Evolutionary conservation across 2,888 invertebrate genomes (phyloP), one percentile per base, ranked within the genome.

Genomic region (Stenodera caucasica): DNA sequence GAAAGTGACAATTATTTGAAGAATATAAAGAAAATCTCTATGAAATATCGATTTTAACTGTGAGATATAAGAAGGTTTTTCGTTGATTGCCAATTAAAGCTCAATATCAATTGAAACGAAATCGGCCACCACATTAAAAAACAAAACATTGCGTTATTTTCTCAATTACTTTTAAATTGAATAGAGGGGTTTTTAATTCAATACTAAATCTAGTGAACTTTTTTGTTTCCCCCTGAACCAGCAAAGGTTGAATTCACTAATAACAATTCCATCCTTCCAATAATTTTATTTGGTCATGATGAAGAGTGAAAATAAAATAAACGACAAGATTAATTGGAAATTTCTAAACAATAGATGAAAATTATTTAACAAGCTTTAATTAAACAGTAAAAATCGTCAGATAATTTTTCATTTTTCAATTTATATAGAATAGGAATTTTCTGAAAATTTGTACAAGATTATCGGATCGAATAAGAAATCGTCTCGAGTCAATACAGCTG

Each of bases 161-260:
- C 57, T 60, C 63, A 60, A 63, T 63, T 63, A 60, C 63, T 63
- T 60, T 60, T 63, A 63, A 60, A 63, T 63, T 63, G 60, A 58
- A 57, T 60, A 57, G 23, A 45, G 45, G 23, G 57, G 40, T 58
- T 63, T 60, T 63, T 63, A 63, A 60, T 63, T 63, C 60, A 63
- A 63, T 63, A 60, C 40, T 53, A 54, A 40, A 57, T 53, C 57
- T 58, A 54, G 57, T 60, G 54, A 54, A 55, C 57, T 60, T 60
- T 63, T 57, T 55, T 23, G 60, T 58, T 45, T 55, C 33, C 53
- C 50, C 54, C 57, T 9, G 21, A 45, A 29, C 54, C 49, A n/a
- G n/a, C 50, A 52, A 40, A 54, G 57, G 53, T 61, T 54, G 55
- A 60, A 33, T 53, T 53, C 53, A 58, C 45, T 49, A 55, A 57